Evolutionary conservation across 2,113 vertebrate genomes (phyloP).

Genomic region (Coturnix japonica): DNA sequence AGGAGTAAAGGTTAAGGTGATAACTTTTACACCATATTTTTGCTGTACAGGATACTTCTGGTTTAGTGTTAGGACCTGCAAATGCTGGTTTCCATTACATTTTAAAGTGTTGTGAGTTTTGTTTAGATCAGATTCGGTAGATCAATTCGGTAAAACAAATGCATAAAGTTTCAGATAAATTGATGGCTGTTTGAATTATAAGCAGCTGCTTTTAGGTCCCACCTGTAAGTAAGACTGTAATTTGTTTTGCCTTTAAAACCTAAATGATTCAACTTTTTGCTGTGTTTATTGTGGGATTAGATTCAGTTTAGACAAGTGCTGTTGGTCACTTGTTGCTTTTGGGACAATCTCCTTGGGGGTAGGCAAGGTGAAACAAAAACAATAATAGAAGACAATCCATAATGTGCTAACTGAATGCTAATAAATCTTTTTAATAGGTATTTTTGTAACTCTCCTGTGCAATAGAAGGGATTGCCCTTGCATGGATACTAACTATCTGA

Average conservation of each 20-base stretch:
- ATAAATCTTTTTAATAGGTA: background rate
- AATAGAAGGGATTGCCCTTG: background rate
- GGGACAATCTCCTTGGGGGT: background rate
- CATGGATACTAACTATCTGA: background rate
- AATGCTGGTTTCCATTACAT: background rate
- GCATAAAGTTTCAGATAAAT: background rate
- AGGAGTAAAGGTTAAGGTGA: background rate
- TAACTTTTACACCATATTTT: background rate
- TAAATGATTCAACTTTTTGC: background rate
- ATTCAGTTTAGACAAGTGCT: background rate
- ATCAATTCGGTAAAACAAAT: background rate
- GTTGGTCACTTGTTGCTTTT: background rate
- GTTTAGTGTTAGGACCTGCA: background rate
- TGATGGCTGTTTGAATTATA: background rate
- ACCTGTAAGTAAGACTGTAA: fast-evolving
- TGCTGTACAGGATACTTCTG: background rate
- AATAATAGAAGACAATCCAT: background rate
- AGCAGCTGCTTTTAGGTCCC: background rate
- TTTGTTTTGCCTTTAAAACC: background rate
- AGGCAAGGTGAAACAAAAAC: background rate
- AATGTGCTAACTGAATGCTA: background rate
- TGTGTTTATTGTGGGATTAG: background rate
- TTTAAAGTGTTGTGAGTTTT: background rate
- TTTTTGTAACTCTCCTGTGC: background rate
- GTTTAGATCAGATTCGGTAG: background rate